These are phyloP conservation scores for Steatornis caripensis DNA, from an alignment of 2,113 vertebrate species.

Conservation along the genomic window DNA sequence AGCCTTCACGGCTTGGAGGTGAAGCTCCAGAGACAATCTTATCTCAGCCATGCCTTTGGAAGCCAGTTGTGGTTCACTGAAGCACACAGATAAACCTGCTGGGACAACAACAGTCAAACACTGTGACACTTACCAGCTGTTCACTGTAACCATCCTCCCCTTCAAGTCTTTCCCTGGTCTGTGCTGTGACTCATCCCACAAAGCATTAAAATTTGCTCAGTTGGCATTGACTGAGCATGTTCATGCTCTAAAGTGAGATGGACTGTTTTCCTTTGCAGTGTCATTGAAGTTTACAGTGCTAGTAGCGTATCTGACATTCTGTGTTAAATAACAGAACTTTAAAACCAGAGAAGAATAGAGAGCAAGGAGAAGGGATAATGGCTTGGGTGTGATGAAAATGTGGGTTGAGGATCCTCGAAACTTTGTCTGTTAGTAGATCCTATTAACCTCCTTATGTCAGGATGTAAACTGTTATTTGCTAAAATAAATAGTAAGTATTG, in stretches of 20 bases:
- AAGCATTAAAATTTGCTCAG: background rate
- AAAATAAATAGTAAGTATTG: background rate
- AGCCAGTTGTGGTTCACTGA: background rate
- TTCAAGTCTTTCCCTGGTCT: background rate
- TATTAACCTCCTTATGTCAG: background rate
- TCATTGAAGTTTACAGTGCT: background rate
- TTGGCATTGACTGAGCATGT: background rate
- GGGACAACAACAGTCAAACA: background rate
- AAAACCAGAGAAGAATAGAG: background rate
- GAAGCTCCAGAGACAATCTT: background rate
- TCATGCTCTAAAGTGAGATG: background rate
- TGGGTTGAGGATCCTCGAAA: background rate
- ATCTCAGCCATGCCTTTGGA: background rate
- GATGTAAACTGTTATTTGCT: background rate
- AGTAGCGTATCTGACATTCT: background rate
- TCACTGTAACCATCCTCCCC: background rate
- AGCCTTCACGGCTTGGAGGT: background rate
- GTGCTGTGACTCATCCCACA: background rate
- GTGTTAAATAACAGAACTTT: background rate
- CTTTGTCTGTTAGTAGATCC: background rate
- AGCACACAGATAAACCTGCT: background rate
- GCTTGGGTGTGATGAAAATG: background rate
- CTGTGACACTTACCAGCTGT: background rate
- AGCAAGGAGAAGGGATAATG: background rate
- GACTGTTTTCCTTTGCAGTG: background rate